phyloP scores from a whole-genome alignment of 1,140 invertebrate species.

The Zelostemma sp. region DNA sequence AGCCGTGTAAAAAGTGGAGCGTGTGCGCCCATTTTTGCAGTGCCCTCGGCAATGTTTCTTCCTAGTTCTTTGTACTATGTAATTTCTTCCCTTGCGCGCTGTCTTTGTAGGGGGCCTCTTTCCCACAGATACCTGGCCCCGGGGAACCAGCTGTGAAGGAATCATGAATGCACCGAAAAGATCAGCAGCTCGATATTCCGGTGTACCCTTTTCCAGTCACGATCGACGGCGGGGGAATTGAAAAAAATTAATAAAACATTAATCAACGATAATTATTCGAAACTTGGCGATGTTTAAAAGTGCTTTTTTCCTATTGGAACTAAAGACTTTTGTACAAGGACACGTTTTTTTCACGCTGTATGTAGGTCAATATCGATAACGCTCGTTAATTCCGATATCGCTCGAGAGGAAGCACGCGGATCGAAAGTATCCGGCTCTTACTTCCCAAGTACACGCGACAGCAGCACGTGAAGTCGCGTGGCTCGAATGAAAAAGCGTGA shows the following conservation, averaged over 20 bases:
- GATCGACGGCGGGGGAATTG: constrained; percentile 1
- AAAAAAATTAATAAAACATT: no score
- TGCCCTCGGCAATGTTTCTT: constrained; percentile 11
- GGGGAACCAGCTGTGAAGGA: constrained; percentile 11
- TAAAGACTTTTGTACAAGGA: no score
- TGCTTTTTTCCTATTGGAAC: no score
- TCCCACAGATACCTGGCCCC: constrained; percentile 35
- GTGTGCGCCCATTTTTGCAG: constrained; percentile 40
- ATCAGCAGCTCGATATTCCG: constrained; percentile 4
- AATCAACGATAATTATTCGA: no score
- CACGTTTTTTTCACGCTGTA: constrained; percentile 21
- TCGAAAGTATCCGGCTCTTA: constrained; percentile 55
- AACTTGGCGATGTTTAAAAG: no score
- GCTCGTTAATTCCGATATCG: constrained; percentile 28
- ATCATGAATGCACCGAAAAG: constrained; percentile 6
- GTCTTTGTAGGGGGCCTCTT: constrained; percentile 17
- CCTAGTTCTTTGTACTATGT: constrained; percentile 28
- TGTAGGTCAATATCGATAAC: constrained; percentile 48
- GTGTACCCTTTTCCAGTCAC: background rate
- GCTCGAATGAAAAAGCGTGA: constrained; percentile 43
- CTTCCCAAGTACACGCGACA: constrained; percentile 61
- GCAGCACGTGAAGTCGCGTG: constrained; percentile 62
- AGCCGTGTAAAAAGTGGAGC: constrained; percentile 38
- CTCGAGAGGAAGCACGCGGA: constrained; percentile 25
- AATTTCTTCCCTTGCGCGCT: constrained; percentile 17